Evolutionary conservation across 2,113 vertebrate genomes (phyloP).

Genomic region (Serilophus lunatus): DNA sequence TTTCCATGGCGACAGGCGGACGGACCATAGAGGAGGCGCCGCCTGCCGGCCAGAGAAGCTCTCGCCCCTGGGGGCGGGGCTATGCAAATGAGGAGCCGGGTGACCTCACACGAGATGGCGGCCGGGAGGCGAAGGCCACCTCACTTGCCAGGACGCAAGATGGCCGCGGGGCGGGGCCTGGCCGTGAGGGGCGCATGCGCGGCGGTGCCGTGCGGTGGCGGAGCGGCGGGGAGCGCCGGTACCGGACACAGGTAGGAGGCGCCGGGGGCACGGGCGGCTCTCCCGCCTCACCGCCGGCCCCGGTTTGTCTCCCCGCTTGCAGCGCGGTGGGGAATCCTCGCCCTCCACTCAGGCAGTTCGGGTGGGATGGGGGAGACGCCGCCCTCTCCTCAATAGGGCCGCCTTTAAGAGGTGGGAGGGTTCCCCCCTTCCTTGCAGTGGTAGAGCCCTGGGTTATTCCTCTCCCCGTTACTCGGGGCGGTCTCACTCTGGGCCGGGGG

Average conservation of each 20-base stretch:
- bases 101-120: neutral
- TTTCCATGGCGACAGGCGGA: neutral
- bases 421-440: neutral
- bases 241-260: neutral
- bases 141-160: neutral
- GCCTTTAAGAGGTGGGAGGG: accelerated
- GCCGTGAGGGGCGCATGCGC: neutral
- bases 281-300: neutral
- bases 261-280: neutral
- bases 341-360: accelerated
- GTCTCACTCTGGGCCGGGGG: neutral
- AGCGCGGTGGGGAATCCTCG: accelerated
- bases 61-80: accelerated
- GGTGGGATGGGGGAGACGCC: too few species aligned
- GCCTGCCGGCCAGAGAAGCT: accelerated
- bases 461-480: accelerated
- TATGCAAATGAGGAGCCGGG: accelerated
- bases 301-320: neutral
- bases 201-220: accelerated
- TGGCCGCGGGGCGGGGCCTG: neutral
- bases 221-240: neutral
- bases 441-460: accelerated
- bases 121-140: neutral
- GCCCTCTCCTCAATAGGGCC: too few species aligned
- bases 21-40: accelerated